Base-by-base conservation (phyloP, 2,113 vertebrate genomes). In the Microcebus griseorufus region DNA sequence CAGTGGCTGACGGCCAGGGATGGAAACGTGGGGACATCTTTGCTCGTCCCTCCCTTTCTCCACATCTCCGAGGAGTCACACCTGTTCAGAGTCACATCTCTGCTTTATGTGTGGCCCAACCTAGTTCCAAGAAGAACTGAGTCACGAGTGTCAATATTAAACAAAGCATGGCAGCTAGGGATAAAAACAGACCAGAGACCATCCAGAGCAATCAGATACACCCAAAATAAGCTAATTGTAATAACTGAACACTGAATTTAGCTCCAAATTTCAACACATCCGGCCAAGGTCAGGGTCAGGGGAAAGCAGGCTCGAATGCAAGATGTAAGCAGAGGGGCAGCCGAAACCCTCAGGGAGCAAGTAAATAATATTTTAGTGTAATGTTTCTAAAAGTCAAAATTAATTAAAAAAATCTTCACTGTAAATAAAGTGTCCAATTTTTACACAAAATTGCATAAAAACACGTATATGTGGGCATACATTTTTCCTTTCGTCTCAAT, bases 121-220 rank as follows among this genome's bases (percentile, higher is more conserved):
- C 62, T 39, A 32, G 23, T 70, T 65, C 45, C 48, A 45, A 89
- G 53, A 51, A 86, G 53, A 78, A 84, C 1, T 69, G 64, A 97
- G 42, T 95, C 79, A 87, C 48, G 16, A 73, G 78, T 55, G 60
- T 78, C 51, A 88, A 82, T 83, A 88, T 90, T 76, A 85, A 76
- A 90, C 39, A 53, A 90, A 88, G 45, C 58, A 27, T 23, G 13
- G 29, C 32, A 76, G 27, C 60, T 42, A 96, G 42, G 48, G 70
- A 55, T 60, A 93, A 92, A 95, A 94, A 79, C 78, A 89, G 86
- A 78, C 20, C 32, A 53, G 81, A 94, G 42, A 70, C 67, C 23
- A 22, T 45, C 45, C 45, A 75, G 69, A 69, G 89, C 69, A 9
- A 55, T 60, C 39, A 39, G 53, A 69, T 0, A 22, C 0, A 1